Evolutionary conservation across 2,113 vertebrate species (phyloP).

Genomic region (Chloroceryle aenea): DNA sequence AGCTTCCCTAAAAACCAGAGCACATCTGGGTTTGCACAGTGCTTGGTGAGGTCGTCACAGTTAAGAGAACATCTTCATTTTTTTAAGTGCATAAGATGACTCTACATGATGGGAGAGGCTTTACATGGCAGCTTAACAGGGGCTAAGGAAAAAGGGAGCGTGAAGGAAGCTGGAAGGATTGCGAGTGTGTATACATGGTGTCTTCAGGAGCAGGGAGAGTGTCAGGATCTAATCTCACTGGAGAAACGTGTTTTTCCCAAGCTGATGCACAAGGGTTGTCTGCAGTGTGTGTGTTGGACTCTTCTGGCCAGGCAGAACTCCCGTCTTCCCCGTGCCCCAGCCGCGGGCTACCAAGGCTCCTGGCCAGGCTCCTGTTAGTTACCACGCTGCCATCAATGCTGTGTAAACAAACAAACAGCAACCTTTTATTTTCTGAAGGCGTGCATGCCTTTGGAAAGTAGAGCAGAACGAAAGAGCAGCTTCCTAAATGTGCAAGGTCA

Average conservation of each 20-base stretch:
- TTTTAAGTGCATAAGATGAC: background rate
- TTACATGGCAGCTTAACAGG: background rate
- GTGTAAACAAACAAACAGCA: background rate
- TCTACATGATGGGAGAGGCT: background rate
- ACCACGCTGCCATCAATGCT: background rate
- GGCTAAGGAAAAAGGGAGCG: background rate
- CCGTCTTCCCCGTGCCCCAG: background rate
- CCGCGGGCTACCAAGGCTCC: background rate
- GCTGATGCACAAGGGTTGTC: background rate
- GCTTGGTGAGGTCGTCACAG: background rate
- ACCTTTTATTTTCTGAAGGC: background rate
- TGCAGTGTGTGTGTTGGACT: background rate
- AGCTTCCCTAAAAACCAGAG: background rate
- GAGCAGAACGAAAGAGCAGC: constrained; percentile 25
- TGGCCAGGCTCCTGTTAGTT: background rate
- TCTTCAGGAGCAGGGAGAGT: background rate
- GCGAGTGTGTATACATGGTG: background rate
- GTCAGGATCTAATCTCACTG: background rate
- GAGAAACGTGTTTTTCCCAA: background rate
- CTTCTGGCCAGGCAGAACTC: background rate
- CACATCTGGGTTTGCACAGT: background rate
- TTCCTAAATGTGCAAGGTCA: background rate
- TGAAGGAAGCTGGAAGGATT: background rate
- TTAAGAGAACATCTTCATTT: background rate
- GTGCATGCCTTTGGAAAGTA: background rate